These are phyloP conservation scores for Oceanites oceanicus DNA, from an alignment of 2,113 vertebrate genomes.

Conservation along the genomic window DNA sequence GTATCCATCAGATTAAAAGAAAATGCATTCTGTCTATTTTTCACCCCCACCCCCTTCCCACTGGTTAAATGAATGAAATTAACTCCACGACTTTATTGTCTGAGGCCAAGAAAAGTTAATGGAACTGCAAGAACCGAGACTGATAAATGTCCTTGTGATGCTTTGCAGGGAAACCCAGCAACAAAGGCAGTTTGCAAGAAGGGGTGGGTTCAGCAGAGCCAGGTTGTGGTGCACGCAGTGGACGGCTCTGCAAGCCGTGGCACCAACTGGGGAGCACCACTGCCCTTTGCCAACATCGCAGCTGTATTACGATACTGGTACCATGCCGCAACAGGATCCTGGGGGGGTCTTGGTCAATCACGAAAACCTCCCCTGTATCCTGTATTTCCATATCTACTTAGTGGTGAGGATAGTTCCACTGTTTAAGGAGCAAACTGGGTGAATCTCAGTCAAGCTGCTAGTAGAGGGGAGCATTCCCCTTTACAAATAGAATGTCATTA, in stretches of 20 bases:
- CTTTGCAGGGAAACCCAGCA: background rate
- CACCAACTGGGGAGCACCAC: background rate
- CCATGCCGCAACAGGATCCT: fast-evolving
- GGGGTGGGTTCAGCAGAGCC: background rate
- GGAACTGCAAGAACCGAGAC: background rate
- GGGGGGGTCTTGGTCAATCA: background rate
- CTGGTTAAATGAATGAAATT: conserved; percentile 38
- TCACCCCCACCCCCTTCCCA: background rate
- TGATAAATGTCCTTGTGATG: background rate
- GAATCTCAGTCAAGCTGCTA: background rate
- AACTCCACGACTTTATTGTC: conserved; percentile 22
- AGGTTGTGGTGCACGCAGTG: fast-evolving
- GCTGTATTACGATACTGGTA: fast-evolving
- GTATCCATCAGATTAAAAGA: background rate
- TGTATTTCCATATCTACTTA: background rate
- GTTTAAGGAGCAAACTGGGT: background rate
- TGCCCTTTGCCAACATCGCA: background rate
- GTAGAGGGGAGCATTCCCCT: background rate
- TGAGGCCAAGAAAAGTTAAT: conserved; percentile 50
- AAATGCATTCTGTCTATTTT: background rate
- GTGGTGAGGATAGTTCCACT: background rate
- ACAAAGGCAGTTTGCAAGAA: background rate
- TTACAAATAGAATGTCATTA: background rate
- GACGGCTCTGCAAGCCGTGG: fast-evolving
- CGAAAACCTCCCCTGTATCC: background rate